Conservation (phyloP, 37 sponge, comb jelly and placozoan genomes). For the Chondrosia reniformis region DNA sequence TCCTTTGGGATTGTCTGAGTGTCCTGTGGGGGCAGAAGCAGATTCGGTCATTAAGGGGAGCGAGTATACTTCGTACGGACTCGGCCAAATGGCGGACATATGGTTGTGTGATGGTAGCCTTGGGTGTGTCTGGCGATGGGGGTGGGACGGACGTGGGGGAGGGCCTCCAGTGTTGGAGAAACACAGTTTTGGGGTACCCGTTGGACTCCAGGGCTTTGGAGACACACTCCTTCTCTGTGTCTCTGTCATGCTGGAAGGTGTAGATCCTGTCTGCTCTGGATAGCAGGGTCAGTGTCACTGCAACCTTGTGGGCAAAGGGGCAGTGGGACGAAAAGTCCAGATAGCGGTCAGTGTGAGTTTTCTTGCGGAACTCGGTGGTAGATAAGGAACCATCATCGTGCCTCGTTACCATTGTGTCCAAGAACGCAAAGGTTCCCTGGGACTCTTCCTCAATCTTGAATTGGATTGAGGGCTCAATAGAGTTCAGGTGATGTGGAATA, state of each 20-base stretch:
- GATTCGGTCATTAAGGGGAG: not conserved
- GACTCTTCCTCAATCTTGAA: conserved; percentile 19
- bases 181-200: not conserved
- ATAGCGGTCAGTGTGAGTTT: conserved; percentile 21
- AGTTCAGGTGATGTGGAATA: conserved; percentile 31
- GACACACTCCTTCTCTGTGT: not conserved
- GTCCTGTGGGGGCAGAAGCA: not conserved
- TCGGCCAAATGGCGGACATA: conserved; percentile 8
- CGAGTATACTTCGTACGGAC: not conserved
- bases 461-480: conserved; percentile 23
- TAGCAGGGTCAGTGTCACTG: not conserved
- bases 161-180: not conserved
- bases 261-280: not conserved
- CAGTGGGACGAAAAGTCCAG: conserved; percentile 1
- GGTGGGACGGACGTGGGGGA: not conserved
- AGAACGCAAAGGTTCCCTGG: conserved; percentile 3
- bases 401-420: conserved; percentile 2
- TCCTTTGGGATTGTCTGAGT: not conserved
- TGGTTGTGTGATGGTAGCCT: not conserved
- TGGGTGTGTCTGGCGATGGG: not conserved
- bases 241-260: not conserved
- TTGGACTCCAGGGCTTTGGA: not conserved
- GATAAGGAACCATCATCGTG: conserved; percentile 23
- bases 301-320: not conserved
- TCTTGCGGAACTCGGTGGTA: conserved; percentile 15